These are phyloP conservation scores for Entelurus aequoreus DNA, from an alignment of 2,113 vertebrate genomes.

Conservation along the genomic window DNA sequence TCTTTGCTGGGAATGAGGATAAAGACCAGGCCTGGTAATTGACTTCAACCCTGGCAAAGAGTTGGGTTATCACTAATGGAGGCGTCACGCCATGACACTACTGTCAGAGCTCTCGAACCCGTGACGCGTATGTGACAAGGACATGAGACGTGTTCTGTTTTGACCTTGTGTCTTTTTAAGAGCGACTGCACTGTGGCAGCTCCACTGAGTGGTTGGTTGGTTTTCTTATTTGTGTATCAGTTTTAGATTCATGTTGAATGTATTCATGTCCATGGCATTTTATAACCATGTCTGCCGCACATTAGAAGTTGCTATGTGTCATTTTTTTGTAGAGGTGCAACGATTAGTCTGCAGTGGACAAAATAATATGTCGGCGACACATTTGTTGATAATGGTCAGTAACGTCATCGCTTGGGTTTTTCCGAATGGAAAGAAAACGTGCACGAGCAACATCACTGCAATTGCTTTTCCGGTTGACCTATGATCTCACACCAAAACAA, in stretches of 20 bases:
- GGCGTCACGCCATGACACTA: conserved; percentile 4
- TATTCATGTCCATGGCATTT: not conserved
- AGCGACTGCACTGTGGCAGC: conserved; percentile 8
- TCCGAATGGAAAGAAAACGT: no score
- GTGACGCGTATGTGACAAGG: conserved; percentile 40
- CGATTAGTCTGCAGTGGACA: no score
- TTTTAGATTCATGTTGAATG: conserved; percentile 26
- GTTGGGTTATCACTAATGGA: conserved; percentile 48
- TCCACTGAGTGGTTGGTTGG: conserved; percentile 12
- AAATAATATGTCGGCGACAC: no score
- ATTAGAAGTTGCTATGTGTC: conserved; percentile 5
- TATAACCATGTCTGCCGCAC: conserved; percentile 1
- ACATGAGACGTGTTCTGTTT: conserved; percentile 32
- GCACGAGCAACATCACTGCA: no score
- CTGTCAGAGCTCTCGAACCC: conserved; percentile 37
- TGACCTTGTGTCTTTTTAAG: conserved; percentile 36
- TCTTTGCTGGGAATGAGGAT: conserved; percentile 28
- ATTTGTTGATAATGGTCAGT: no score
- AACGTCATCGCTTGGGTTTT: no score
- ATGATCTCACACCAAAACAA: no score
- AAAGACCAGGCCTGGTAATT: conserved; percentile 40
- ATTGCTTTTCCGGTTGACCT: no score
- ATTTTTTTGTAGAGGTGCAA: not conserved
- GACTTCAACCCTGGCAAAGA: conserved; percentile 53
- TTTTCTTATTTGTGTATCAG: conserved; percentile 26